A percentile compares a stretch with the other conserved stretches of the same genome.
These are phyloP conservation scores for Sebastes melanostomus DNA, from an alignment of 2,797 vertebrate genomes.

Conservation along the genomic window DNA sequence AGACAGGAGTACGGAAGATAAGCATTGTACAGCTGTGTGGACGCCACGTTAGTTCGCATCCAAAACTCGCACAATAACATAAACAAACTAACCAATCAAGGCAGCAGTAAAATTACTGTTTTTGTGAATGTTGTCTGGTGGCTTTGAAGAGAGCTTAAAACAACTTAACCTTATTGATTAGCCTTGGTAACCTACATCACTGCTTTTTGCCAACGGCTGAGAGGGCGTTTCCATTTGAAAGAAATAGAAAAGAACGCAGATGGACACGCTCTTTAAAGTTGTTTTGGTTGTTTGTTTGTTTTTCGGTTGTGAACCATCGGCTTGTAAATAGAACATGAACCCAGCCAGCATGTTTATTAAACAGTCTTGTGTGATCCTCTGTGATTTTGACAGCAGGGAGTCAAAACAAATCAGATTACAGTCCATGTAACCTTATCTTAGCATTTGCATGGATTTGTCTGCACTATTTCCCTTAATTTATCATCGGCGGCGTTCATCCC, in stretches of 20 bases:
- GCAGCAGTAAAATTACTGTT: background rate
- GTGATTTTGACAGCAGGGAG: slow-evolving; percentile 6
- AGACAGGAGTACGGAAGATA: too few relatives aligned
- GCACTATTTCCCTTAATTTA: background rate
- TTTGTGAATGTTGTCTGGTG: background rate
- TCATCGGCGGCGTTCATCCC: background rate
- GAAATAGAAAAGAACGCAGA: background rate
- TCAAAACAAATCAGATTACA: slow-evolving; percentile 8
- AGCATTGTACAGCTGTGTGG: too few relatives aligned
- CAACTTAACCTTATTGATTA: background rate
- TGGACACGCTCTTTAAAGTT: background rate
- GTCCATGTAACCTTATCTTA: background rate
- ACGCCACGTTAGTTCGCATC: background rate
- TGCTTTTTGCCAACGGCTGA: background rate
- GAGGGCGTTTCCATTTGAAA: too few relatives aligned
- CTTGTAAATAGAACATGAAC: slow-evolving; percentile 4
- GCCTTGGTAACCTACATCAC: background rate
- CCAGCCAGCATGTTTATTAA: background rate
- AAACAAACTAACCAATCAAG: background rate
- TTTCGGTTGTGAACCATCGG: background rate
- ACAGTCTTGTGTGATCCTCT: background rate
- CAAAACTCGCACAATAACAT: background rate
- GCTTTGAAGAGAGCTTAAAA: background rate
- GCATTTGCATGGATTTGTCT: background rate
- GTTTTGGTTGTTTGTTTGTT: background rate